phyloP scores from a whole-genome alignment of 2,113 vertebrate species.

The Numenius arquata region DNA sequence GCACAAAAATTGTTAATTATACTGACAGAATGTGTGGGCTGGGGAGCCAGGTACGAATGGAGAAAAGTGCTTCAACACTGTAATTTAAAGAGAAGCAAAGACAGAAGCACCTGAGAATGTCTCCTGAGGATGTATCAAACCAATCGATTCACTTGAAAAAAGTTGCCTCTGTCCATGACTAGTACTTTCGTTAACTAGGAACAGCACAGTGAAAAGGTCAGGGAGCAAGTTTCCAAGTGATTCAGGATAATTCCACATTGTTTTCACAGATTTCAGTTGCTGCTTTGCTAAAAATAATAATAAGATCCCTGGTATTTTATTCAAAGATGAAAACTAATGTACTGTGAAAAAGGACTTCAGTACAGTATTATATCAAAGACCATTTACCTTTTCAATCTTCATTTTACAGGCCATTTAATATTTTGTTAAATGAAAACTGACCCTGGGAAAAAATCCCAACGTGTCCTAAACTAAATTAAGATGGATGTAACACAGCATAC shows the following conservation, averaged over 20 bases:
- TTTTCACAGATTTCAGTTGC: neutral
- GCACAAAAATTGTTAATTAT: neutral
- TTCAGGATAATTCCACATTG: neutral
- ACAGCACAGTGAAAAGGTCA: neutral
- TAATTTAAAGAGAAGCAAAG: neutral
- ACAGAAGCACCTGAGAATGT: neutral
- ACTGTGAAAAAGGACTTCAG: constrained; percentile 31
- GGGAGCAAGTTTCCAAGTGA: neutral
- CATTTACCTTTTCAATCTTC: constrained; percentile 45
- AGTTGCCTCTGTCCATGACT: neutral
- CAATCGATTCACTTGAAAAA: neutral
- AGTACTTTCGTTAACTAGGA: neutral
- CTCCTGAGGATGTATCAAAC: neutral
- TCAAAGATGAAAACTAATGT: constrained; percentile 39
- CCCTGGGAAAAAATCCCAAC: neutral
- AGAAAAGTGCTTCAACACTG: neutral
- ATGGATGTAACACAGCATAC: constrained; percentile 9
- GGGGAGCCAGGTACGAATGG: neutral
- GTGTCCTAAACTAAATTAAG: constrained; percentile 47
- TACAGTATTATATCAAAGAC: neutral
- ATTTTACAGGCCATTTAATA: constrained; percentile 47
- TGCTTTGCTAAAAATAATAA: constrained; percentile 26
- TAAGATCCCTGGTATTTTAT: constrained; percentile 22
- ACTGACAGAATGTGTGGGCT: neutral
- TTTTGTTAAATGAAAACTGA: constrained; percentile 41